Percentiles rank a stretch among this genome's conserved stretches.
Conservation (phyloP, 2,113 vertebrate species). For the Grallaria varia region DNA sequence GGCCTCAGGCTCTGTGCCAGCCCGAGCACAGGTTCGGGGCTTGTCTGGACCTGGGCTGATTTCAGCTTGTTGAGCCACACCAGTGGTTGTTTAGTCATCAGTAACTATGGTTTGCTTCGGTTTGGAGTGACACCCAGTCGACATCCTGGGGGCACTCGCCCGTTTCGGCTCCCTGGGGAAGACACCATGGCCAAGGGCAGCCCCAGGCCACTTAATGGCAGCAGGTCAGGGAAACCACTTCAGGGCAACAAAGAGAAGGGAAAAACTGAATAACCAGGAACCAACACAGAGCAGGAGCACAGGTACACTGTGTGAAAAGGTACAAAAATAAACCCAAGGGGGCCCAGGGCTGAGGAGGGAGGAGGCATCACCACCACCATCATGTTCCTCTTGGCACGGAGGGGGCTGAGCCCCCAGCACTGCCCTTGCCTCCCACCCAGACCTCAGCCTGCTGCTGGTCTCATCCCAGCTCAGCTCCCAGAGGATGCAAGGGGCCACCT, state of each 20-base stretch:
- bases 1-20: not conserved
- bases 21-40: accelerated
- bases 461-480: accelerated
- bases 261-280: not conserved
- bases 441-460: not conserved
- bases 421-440: not conserved
- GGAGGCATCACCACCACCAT: accelerated
- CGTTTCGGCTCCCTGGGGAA: accelerated
- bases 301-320: not conserved
- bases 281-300: not conserved
- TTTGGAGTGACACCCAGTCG: not conserved
- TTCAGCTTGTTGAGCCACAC: not conserved
- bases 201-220: not conserved
- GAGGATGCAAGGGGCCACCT: no score
- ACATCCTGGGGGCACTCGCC: accelerated
- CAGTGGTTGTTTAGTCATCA: not conserved
- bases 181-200: not conserved
- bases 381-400: accelerated
- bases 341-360: accelerated
- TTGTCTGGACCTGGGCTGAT: not conserved
- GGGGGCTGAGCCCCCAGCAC: accelerated
- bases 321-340: accelerated
- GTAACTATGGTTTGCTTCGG: not conserved
- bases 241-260: not conserved
- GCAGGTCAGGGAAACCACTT: not conserved